A percentile compares a stretch with the other conserved stretches of the same genome.
Evolutionary conservation across 2,888 invertebrate species (phyloP).

Genomic region (Abrostola triplasia): DNA sequence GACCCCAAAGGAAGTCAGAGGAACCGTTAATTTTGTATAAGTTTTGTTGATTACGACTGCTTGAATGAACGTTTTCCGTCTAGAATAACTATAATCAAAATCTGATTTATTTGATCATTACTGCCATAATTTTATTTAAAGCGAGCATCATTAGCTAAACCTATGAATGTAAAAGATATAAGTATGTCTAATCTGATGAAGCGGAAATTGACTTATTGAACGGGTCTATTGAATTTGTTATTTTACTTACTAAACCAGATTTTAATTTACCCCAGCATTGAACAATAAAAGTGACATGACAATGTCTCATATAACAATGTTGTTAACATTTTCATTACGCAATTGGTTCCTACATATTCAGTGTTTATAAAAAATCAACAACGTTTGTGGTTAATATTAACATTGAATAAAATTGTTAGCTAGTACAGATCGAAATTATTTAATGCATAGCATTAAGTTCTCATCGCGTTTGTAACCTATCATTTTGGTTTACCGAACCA

Average conservation of each 20-base stretch:
- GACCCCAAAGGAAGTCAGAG: background rate
- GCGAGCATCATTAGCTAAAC: background rate
- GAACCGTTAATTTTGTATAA: slow-evolving; percentile 1
- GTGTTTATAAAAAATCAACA: slow-evolving; percentile 26
- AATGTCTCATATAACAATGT: background rate
- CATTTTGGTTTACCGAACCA: slow-evolving; percentile 61
- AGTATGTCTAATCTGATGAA: background rate
- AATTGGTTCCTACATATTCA: slow-evolving; percentile 9
- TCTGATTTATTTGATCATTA: background rate
- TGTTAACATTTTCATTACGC: slow-evolving; percentile 16
- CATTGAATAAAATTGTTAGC: slow-evolving; percentile 55
- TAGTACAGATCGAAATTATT: slow-evolving; percentile 49
- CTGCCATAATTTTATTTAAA: background rate
- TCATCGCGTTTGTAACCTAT: slow-evolving; percentile 59
- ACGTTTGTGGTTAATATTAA: slow-evolving; percentile 35
- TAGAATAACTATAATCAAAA: background rate
- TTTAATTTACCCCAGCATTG: background rate
- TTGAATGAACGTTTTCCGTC: background rate
- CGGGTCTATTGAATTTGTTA: background rate
- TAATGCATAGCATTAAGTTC: slow-evolving; percentile 65
- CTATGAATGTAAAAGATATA: background rate
- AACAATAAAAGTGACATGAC: background rate
- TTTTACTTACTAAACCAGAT: background rate
- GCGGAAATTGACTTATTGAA: background rate
- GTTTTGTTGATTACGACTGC: slow-evolving; percentile 3